A percentile compares a stretch with the other conserved stretches of the same genome.
phyloP scores from a whole-genome alignment of 2,888 invertebrate genomes.

The Mythimna pallens region DNA sequence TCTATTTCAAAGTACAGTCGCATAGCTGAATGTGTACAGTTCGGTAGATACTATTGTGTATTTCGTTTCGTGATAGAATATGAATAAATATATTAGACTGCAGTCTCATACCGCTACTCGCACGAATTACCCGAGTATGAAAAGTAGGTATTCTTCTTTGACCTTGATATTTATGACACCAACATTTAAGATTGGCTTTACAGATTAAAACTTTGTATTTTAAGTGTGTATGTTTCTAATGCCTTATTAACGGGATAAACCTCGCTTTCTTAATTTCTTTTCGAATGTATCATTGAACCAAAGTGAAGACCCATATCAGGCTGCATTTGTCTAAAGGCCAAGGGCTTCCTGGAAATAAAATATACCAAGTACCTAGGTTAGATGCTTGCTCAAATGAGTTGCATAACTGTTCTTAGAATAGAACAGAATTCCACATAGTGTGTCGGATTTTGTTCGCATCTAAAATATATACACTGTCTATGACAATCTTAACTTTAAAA shows the following conservation, averaged over 20 bases:
- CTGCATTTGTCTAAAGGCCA: conserved; percentile 37
- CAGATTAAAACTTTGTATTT: conserved; percentile 69
- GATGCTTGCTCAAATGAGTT: conserved; percentile 48
- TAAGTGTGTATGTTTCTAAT: conserved; percentile 40
- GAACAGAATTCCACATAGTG: conserved; percentile 40
- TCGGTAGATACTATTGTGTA: conserved; percentile 59
- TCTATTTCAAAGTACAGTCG: conserved; percentile 63
- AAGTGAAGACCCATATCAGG: neutral
- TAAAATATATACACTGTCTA: conserved; percentile 40
- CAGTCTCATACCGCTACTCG: conserved; percentile 68
- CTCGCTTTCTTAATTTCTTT: conserved; percentile 25
- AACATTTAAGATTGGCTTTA: conserved; percentile 74
- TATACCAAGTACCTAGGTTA: conserved; percentile 46
- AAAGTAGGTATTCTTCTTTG: conserved; percentile 75
- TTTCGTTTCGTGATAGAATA: conserved; percentile 66
- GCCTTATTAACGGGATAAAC: conserved; percentile 40
- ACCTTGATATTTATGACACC: conserved; percentile 83
- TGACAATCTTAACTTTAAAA: conserved; percentile 39
- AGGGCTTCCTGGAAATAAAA: conserved; percentile 44
- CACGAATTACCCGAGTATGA: conserved; percentile 72
- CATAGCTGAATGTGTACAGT: conserved; percentile 65
- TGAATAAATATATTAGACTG: conserved; percentile 71
- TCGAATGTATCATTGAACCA: neutral
- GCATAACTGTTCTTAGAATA: conserved; percentile 61
- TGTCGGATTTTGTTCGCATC: conserved; percentile 41